Percentiles rank a stretch among this genome's conserved stretches.
Conservation (phyloP, 2,113 vertebrate species). For the Myotis brandtii region DNA sequence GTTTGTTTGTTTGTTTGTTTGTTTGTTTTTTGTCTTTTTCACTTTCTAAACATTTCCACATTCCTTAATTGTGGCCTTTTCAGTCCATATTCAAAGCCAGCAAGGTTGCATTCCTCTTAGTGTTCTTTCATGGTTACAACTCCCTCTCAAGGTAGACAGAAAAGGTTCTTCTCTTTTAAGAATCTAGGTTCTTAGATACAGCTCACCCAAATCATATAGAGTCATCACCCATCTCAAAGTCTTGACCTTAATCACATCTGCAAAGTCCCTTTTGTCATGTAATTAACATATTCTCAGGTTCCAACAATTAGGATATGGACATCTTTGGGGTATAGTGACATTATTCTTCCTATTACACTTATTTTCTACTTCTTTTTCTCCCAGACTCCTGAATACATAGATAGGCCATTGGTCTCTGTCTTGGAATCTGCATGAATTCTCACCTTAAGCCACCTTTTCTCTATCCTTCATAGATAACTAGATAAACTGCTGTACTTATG, state of each 20-base stretch:
- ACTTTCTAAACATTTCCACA: background rate
- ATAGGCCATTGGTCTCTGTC: background rate
- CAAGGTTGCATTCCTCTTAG: background rate
- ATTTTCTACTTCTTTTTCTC: background rate
- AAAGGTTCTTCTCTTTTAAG: background rate
- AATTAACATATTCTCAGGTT: background rate
- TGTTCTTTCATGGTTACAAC: background rate
- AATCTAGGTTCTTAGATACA: background rate
- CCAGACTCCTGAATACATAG: no score
- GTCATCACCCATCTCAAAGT: background rate
- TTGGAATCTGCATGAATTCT: background rate
- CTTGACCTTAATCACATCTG: background rate
- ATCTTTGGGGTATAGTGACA: background rate
- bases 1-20: no score
- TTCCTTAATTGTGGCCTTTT: background rate
- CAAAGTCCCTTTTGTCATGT: background rate
- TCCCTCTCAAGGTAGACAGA: background rate
- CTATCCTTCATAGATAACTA: background rate
- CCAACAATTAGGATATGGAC: background rate
- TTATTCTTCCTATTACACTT: background rate
- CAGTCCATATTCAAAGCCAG: background rate
- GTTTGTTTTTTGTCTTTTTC: background rate
- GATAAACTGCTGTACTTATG: background rate
- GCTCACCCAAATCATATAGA: background rate
- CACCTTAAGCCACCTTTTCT: background rate